Conservation (phyloP, 2,113 vertebrate genomes). For the Engraulis encrasicolus region DNA sequence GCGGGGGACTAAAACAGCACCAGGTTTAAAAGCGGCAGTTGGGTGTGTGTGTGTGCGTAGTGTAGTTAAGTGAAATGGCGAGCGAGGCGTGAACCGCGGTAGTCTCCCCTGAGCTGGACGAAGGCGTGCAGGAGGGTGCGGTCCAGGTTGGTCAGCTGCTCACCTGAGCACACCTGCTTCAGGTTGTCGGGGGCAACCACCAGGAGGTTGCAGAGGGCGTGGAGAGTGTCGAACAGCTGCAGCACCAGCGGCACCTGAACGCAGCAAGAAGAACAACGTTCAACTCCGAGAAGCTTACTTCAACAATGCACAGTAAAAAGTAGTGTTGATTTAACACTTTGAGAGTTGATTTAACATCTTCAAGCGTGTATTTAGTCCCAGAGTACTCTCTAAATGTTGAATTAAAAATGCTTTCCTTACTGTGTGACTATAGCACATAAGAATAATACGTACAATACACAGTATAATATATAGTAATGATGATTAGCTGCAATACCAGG, state of each 20-base stretch:
- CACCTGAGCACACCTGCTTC: conserved; percentile 98
- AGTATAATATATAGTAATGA: too few relatives aligned
- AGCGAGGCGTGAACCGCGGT: conserved; percentile 91
- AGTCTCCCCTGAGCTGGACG: conserved; percentile 95
- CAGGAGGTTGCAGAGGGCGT: conserved; percentile 97
- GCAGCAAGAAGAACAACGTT: neutral
- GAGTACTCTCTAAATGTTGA: too few relatives aligned
- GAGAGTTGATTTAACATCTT: too few relatives aligned
- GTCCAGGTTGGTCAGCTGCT: conserved; percentile 97
- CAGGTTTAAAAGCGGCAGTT: too few relatives aligned
- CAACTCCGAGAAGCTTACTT: neutral
- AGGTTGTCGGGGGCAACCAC: conserved; percentile 98
- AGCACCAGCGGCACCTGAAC: conserved; percentile 91
- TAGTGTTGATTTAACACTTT: too few relatives aligned
- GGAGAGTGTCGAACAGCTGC: conserved; percentile 97
- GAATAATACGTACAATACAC: too few relatives aligned
- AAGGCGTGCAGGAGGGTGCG: conserved; percentile 97
- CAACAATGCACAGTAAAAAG: neutral
- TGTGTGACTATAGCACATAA: neutral
- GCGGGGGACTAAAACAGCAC: too few relatives aligned
- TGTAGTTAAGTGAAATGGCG: conserved; percentile 98
- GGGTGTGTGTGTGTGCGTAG: too few relatives aligned
- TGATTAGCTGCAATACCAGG: too few relatives aligned
- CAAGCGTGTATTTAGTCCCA: too few relatives aligned
- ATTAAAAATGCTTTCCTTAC: too few relatives aligned